Evolutionary conservation across 2,797 vertebrate species (phyloP), one percentile per base, ranked within the genome.

Genomic region (Tamandua tetradactyla): DNA sequence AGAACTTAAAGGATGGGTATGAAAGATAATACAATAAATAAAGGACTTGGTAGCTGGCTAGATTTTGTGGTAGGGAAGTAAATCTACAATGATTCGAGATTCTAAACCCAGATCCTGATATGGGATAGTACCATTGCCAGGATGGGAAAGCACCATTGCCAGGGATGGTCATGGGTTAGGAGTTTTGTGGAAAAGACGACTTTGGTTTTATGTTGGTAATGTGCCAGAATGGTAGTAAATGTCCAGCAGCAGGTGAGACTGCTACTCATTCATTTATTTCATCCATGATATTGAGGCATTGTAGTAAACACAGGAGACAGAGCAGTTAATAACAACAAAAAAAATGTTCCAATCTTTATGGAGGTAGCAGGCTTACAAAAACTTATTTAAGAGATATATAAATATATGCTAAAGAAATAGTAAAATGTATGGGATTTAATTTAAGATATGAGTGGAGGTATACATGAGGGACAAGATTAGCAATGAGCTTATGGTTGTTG

Each of bases 301-400:
- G 5, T 74, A 42, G 12, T 44, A 74, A 55, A 52, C 11, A 27
- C 23, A 90, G 52, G 69, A 80, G 40, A 59, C 47, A 57, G 49
- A 68, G 40, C n/a, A 44, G 27, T 74, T 89, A 94, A 23, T 89
- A 94, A 23, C 47, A 85, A n/a, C n/a, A 75, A n/a, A 49, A 66
- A 81, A 71, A 27, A 18, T 14, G 44, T 84, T 52, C 18, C 42
- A n/a, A 14, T 75, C 25, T 32, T 87, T 69, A 30, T 47, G 32
- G 71, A 91, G 86, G 30, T 92, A 83, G 3, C 15, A 83, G 44
- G 52, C 25, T 44, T 74, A 52, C 55, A 52, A 27, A 87, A 13
- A 25, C 68, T n/a, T n/a, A 87, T 64, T 90, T 69, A 44, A 79
- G 17, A 32, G 7, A 35, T 74, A 72, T 83, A 25, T 42, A 92